Base-by-base conservation (phyloP, 2,113 vertebrate genomes). In the Cygnus buccinator region DNA sequence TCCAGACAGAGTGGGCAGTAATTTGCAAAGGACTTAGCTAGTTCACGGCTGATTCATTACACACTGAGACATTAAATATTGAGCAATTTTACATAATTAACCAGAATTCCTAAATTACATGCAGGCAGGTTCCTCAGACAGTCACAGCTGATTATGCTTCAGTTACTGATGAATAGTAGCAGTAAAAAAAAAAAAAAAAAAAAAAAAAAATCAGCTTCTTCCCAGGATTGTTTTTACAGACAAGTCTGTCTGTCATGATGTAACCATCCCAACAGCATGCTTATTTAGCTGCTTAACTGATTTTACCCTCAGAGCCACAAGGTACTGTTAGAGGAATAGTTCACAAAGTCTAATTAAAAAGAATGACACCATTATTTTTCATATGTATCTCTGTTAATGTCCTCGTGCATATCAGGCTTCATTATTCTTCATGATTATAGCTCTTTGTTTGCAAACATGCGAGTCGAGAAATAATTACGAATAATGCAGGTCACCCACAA, bases 21-120 rank as follows among this genome's bases (percentile, higher is more conserved):
- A 95, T 87, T 89, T 84, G 75, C 66, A 89, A 82, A 84, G 54
- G 74, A 82, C 54, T 94, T 77, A 65, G 22, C 67, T 86, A 88
- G 83, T 84, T 91, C 73, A 48, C 25, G 57, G 76, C 75, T 90
- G 81, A 95, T 95, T 95, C 89, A 76, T 94, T 93, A 76, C 44
- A 90, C 3, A 3, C 37, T 23, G 50, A 95, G 63, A 58, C 84
- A 93, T 93, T 93, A 95, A 95, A 95, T 95, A 90, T 85, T 91
- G 54, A 94, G 44, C 74, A 35, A 93, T 93, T 93, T 93, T 91
- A 76, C 62, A 80, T 93, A 91, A 91, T 97, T 91, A 96, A 91
- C 59, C 52, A 91, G 62, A 93, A 93, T 85, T 95, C 74, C 37
- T 93, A 67, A 94, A 96, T 46, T 85, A 70, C 75, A 77, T 37